Evolutionary conservation across 2,113 vertebrate genomes (phyloP).

Genomic region (Diadophis punctatus): DNA sequence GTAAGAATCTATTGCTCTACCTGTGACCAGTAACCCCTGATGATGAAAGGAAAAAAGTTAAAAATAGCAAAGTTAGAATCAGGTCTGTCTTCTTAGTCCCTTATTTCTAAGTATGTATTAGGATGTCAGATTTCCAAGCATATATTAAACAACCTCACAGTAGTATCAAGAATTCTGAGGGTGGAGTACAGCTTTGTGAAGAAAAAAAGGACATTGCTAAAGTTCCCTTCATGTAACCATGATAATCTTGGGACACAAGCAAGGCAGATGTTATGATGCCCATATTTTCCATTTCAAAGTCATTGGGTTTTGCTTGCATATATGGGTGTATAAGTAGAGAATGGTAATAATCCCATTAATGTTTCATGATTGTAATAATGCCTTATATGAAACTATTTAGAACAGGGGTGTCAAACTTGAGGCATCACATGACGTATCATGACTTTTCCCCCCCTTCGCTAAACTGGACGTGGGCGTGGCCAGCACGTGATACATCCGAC

Average conservation of each 20-base stretch:
- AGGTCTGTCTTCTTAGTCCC: not conserved
- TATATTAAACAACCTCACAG: not conserved
- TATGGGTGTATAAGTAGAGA: too few species aligned
- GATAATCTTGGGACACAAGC: not conserved
- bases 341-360: not conserved
- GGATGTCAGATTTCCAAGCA: not conserved
- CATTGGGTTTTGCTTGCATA: not conserved
- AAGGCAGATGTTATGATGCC: not conserved
- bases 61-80: not conserved
- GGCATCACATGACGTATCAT: too few species aligned
- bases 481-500: too few species aligned
- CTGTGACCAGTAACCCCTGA: not conserved
- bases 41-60: not conserved
- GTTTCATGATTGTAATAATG: not conserved
- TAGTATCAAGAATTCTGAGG: not conserved
- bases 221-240: not conserved
- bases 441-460: too few species aligned
- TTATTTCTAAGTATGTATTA: not conserved
- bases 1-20: not conserved
- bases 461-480: too few species aligned
- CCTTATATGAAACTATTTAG: not conserved
- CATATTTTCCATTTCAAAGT: not conserved
- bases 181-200: not conserved
- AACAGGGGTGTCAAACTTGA: too few species aligned
- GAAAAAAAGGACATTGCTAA: not conserved